Evolutionary conservation across 1,140 invertebrate genomes (phyloP).

Genomic region (Ceratina japonica): DNA sequence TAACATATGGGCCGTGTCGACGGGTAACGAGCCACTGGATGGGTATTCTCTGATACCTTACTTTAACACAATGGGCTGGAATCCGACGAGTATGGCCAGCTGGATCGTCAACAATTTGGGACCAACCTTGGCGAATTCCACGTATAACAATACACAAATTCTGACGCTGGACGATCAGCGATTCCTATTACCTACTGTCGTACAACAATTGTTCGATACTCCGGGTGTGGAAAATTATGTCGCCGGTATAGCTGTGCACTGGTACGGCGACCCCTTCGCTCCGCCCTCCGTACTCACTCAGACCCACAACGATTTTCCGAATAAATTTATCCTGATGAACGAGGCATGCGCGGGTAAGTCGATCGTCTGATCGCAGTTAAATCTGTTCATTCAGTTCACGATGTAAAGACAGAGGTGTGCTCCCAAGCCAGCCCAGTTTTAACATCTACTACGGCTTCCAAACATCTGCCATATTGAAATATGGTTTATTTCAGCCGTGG

Average conservation of each 20-base stretch:
- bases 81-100: conserved; percentile 74
- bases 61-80: conserved; percentile 88
- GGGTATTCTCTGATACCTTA: conserved; percentile 80
- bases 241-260: conserved; percentile 85
- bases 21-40: conserved; percentile 84
- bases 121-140: conserved; percentile 82
- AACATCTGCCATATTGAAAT: too few species aligned
- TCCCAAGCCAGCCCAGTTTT: too few species aligned
- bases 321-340: conserved; percentile 88
- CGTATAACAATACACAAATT: conserved; percentile 81
- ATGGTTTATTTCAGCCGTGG: too few species aligned
- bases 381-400: too few species aligned
- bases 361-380: too few species aligned
- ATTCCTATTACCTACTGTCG: conserved; percentile 82
- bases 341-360: conserved; percentile 86
- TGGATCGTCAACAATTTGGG: conserved; percentile 86
- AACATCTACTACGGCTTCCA: too few species aligned
- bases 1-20: conserved; percentile 83
- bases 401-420: too few species aligned
- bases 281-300: conserved; percentile 79
- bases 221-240: conserved; percentile 75
- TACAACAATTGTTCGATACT: conserved; percentile 33
- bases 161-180: conserved; percentile 88
- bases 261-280: conserved; percentile 83
- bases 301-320: conserved; percentile 82